phyloP scores from a whole-genome alignment of 2,113 vertebrate genomes.

The Hystrix brachyura region DNA sequence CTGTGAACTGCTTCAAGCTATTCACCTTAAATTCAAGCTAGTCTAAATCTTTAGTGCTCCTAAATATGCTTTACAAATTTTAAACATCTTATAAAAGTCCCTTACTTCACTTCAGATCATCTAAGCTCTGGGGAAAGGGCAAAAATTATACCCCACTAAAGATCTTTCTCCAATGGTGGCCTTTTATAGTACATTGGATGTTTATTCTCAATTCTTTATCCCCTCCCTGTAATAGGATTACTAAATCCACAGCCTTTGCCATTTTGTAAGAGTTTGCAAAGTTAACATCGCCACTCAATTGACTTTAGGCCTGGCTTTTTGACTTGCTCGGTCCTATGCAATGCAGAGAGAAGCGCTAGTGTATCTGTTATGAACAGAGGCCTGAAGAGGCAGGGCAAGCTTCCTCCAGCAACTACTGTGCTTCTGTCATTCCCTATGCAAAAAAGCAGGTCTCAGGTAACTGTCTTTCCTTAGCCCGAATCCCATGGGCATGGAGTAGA shows the following conservation, averaged over 20 bases:
- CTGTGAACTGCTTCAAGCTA: conserved; percentile 3
- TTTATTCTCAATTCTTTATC: conserved; percentile 2
- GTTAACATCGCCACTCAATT: background rate
- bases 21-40: conserved; percentile 38
- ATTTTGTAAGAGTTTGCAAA: conserved; percentile 39
- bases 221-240: background rate
- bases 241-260: conserved; percentile 6
- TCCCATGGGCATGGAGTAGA: background rate
- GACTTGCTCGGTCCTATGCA: conserved; percentile 11
- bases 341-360: background rate
- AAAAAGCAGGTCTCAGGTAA: conserved; percentile 37
- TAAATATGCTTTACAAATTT: conserved; percentile 37
- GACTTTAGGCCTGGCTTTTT: background rate
- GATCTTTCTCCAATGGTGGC: background rate
- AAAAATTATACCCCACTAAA: conserved; percentile 36
- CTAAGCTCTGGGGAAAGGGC: background rate
- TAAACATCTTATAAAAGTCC: background rate
- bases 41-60: conserved; percentile 29
- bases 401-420: conserved; percentile 14
- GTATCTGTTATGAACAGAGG: background rate
- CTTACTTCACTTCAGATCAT: background rate
- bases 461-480: background rate
- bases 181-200: background rate
- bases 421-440: background rate
- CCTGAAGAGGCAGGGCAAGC: background rate